Conservation (phyloP, 1,140 invertebrate genomes). For the Penaeus indicus region DNA sequence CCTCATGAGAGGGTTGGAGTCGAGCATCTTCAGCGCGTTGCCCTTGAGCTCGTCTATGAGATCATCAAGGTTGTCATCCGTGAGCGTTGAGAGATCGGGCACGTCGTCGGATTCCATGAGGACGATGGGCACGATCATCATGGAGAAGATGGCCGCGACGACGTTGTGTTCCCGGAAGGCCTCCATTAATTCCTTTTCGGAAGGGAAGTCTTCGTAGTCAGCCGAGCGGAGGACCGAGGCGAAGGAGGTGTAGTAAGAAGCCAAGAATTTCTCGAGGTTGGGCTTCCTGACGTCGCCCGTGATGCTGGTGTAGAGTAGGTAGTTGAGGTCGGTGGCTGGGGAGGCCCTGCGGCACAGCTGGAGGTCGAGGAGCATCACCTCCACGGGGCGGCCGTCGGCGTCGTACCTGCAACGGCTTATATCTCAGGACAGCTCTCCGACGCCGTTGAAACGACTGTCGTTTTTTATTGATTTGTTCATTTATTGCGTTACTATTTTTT, state of each 20-base stretch:
- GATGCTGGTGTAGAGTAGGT: conserved; percentile 40
- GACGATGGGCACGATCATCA: conserved; percentile 43
- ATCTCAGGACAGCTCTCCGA: no score
- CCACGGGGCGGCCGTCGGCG: not conserved
- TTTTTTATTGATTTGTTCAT: no score
- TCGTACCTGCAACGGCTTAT: conserved; percentile 26
- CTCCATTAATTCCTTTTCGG: conserved; percentile 29
- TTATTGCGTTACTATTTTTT: no score
- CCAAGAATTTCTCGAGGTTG: conserved; percentile 5
- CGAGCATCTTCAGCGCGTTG: conserved; percentile 35
- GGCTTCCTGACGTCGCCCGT: not conserved
- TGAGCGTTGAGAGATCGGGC: not conserved
- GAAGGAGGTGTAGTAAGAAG: conserved; percentile 28
- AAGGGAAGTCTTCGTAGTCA: not conserved
- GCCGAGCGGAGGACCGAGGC: not conserved
- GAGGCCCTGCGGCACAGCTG: conserved; percentile 31
- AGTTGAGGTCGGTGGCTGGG: conserved; percentile 18
- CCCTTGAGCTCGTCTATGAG: not conserved
- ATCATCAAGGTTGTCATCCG: not conserved
- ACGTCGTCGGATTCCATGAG: not conserved
- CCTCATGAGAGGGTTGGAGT: conserved; percentile 28
- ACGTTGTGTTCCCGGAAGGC: conserved; percentile 35
- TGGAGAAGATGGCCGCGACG: conserved; percentile 26
- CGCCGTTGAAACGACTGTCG: no score
- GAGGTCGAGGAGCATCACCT: conserved; percentile 35